Evolutionary conservation across 2,113 vertebrate genomes (phyloP).

Genomic region (Porphyrio hochstetteri): DNA sequence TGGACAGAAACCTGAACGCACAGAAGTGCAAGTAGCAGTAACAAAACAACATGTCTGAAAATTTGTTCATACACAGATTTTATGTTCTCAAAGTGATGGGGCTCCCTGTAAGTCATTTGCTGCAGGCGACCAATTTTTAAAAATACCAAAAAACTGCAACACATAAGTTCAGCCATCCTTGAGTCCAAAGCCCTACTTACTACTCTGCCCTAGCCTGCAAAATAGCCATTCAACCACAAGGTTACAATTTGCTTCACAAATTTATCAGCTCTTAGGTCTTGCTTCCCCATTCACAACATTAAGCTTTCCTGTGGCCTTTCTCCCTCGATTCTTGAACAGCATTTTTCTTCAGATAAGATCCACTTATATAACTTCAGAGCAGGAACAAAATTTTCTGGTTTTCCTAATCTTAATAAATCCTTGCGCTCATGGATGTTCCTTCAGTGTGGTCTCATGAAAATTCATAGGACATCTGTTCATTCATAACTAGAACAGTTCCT

Average conservation of each 20-base stretch:
- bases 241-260: neutral
- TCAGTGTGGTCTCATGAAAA: neutral
- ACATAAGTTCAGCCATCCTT: neutral
- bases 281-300: neutral
- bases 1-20: neutral
- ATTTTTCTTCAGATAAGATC: neutral
- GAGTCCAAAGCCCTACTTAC: neutral
- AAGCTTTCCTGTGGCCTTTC: neutral
- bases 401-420: neutral
- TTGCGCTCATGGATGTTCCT: neutral
- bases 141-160: neutral
- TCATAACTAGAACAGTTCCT: neutral
- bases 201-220: neutral
- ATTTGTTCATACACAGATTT: fast-evolving
- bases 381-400: neutral
- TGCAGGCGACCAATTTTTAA: neutral
- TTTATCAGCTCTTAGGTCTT: neutral
- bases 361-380: neutral
- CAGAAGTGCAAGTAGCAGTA: neutral
- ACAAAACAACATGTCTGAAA: neutral
- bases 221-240: neutral
- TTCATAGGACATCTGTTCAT: neutral
- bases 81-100: neutral
- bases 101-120: neutral
- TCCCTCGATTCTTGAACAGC: neutral